phyloP scores from a whole-genome alignment of 1,140 invertebrate species.

The Platyura marginata region DNA sequence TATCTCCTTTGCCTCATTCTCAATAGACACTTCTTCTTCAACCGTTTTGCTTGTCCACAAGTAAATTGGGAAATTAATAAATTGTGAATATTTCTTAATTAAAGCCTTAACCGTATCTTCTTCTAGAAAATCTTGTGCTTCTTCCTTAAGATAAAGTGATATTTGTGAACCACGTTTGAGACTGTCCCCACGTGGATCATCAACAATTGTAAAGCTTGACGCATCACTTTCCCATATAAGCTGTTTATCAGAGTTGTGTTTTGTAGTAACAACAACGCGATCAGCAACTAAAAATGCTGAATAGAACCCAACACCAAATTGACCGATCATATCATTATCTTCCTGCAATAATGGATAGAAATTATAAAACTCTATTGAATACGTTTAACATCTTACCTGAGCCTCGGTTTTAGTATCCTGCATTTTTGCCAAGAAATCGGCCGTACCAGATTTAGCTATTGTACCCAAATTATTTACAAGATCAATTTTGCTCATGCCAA shows the following conservation, averaged over 20 bases:
- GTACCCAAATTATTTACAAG: slow-evolving; percentile 94
- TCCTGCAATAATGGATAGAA: too few relatives aligned
- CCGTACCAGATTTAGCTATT: slow-evolving; percentile 98
- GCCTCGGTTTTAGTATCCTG: slow-evolving; percentile 38
- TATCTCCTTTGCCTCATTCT: slow-evolving; percentile 19
- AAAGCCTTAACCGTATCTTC: slow-evolving; percentile 75
- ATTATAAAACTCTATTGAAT: too few relatives aligned
- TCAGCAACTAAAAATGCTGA: slow-evolving; percentile 91
- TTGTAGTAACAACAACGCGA: slow-evolving; percentile 81
- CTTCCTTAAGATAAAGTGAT: slow-evolving; percentile 82
- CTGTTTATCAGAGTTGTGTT: slow-evolving; percentile 89
- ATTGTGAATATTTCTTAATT: slow-evolving; percentile 97
- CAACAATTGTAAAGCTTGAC: slow-evolving; percentile 63
- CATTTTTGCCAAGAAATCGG: slow-evolving; percentile 92
- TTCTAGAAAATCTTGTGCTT: slow-evolving; percentile 91
- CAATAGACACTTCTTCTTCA: slow-evolving; percentile 63
- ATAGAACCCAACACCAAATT: slow-evolving; percentile 97
- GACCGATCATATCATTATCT: slow-evolving; percentile 75
- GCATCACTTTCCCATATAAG: slow-evolving; percentile 98
- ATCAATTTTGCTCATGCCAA: slow-evolving; percentile 95
- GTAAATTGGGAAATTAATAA: slow-evolving; percentile 98
- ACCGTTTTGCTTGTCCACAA: slow-evolving; percentile 89
- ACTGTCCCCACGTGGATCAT: slow-evolving; percentile 88
- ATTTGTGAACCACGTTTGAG: slow-evolving; percentile 75
- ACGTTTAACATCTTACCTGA: too few relatives aligned